phyloP scores from a whole-genome alignment of 53 echinoderm and acorn worm genomes.

The Henricia sp. region DNA sequence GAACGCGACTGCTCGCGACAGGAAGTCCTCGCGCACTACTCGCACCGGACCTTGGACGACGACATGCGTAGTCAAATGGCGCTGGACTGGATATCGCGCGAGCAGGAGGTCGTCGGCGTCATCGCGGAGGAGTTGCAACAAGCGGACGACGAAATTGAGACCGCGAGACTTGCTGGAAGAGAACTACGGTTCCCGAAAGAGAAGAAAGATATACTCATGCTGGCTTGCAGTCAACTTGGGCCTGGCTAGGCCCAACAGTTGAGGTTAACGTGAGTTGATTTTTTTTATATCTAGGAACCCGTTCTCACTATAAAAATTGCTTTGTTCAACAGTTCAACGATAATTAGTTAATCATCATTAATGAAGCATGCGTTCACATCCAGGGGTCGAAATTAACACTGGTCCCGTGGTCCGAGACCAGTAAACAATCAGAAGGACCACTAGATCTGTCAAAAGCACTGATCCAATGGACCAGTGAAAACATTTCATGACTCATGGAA shows the following conservation, averaged over 20 bases:
- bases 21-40: slow-evolving; percentile 90
- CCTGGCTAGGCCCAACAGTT: slow-evolving; percentile 84
- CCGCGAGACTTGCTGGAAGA: slow-evolving; percentile 85
- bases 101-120: slow-evolving; percentile 87
- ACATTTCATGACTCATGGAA: too few relatives aligned
- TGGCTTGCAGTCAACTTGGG: slow-evolving; percentile 96
- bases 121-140: slow-evolving; percentile 80
- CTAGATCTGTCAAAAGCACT: too few relatives aligned
- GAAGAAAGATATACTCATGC: slow-evolving; percentile 98
- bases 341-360: too few relatives aligned
- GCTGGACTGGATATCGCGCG: slow-evolving; percentile 97
- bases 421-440: too few relatives aligned
- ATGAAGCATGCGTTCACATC: too few relatives aligned
- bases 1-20: slow-evolving; percentile 94
- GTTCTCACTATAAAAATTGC: too few relatives aligned
- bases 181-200: slow-evolving; percentile 97
- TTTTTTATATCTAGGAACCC: too few relatives aligned
- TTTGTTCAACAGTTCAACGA: too few relatives aligned
- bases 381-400: too few relatives aligned
- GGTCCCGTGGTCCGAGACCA: too few relatives aligned
- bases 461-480: too few relatives aligned
- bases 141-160: slow-evolving; percentile 89
- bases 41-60: slow-evolving; percentile 93
- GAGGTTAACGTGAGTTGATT: too few relatives aligned
- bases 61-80: slow-evolving; percentile 99